A percentile compares a stretch with the other conserved stretches of the same genome.
phyloP scores from a whole-genome alignment of 37 sponge, comb jelly and placozoan genomes.

The Spongia lamella region DNA sequence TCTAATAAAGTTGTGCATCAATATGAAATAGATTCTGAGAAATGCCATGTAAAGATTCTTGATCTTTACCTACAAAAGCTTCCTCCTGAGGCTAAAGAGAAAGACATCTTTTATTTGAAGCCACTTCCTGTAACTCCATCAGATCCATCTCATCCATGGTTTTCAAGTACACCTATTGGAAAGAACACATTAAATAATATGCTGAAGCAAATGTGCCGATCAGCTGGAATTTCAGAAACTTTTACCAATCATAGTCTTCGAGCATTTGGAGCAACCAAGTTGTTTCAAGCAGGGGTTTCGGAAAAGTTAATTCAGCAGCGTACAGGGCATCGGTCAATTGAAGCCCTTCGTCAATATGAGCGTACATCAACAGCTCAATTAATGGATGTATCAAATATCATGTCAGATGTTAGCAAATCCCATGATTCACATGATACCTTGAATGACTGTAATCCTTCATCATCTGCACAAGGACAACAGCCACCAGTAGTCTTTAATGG shows the following conservation, averaged over 20 bases:
- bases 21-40: conserved; percentile 15
- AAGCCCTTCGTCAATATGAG: no score
- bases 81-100: conserved; percentile 15
- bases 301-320: no score
- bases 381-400: no score
- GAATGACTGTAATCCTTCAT: no score
- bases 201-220: conserved; percentile 27
- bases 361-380: no score
- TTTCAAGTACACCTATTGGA: conserved; percentile 24
- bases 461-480: no score
- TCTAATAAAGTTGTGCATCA: conserved; percentile 30
- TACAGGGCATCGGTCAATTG: no score
- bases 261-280: conserved; percentile 8
- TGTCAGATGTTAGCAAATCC: no score
- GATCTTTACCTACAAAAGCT: conserved; percentile 36
- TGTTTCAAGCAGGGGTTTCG: conserved; percentile 23
- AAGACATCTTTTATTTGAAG: conserved; percentile 19
- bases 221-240: conserved; percentile 1
- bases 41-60: conserved; percentile 18
- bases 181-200: conserved; percentile 26
- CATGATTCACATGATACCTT: no score
- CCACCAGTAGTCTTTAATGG: no score
- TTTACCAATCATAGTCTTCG: conserved; percentile 29
- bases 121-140: not conserved
- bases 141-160: conserved; percentile 12